phyloP scores from a whole-genome alignment of 1,140 invertebrate genomes.

The Bombus confusus region DNA sequence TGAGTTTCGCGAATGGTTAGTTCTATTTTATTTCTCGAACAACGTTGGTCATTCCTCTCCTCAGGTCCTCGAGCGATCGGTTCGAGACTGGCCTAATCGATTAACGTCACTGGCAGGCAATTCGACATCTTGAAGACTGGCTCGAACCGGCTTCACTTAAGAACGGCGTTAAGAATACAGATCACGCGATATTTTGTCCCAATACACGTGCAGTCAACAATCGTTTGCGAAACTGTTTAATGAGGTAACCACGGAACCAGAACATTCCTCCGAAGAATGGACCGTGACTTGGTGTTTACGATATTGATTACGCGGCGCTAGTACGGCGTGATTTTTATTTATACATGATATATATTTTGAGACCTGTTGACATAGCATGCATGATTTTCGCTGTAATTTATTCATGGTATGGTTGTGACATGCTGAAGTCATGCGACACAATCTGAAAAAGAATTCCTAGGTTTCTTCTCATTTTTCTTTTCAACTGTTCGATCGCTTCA shows the following conservation, averaged over 20 bases:
- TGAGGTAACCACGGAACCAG: neutral
- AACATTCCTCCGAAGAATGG: neutral
- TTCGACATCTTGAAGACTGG: constrained; percentile 51
- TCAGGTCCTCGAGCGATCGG: neutral
- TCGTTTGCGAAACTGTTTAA: constrained; percentile 18
- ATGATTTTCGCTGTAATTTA: neutral
- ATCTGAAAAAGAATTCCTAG: no score
- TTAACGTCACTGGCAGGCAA: constrained; percentile 54
- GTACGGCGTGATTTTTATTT: neutral
- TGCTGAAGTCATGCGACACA: neutral
- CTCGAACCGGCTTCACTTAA: constrained; percentile 63
- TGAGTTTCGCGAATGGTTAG: neutral
- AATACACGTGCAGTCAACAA: neutral
- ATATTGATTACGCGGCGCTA: neutral
- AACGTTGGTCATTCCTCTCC: neutral
- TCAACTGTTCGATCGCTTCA: no score
- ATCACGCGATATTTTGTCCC: constrained; percentile 29
- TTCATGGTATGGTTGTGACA: neutral
- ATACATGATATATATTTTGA: neutral
- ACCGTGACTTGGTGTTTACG: neutral
- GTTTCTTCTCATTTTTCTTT: neutral
- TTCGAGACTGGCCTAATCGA: constrained; percentile 50
- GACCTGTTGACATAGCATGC: neutral
- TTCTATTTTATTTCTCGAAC: constrained; percentile 19
- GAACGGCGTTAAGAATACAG: neutral